Evolutionary conservation across 1,140 invertebrate species (phyloP), one percentile per base, ranked within the genome.

Genomic region (Ostrea edulis): DNA sequence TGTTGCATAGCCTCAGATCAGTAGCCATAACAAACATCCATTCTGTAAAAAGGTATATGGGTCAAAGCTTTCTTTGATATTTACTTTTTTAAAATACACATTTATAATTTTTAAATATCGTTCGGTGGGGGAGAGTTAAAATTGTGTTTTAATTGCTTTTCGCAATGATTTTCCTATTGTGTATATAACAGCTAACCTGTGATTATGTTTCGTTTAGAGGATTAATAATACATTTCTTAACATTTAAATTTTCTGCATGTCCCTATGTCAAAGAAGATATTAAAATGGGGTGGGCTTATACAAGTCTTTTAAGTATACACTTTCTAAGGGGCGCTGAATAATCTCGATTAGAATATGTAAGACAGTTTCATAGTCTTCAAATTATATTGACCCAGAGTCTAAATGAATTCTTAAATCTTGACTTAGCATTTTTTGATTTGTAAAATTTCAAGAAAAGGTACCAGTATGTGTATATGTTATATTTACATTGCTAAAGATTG

Each of bases 121-220:
- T 62, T 62, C 55, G 20, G n/a, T 62, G n/a, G 20, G 14, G 17
- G 55, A 20, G 55, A 62, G n/a, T 62, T n/a, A n/a, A n/a, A n/a
- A n/a, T n/a, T 62, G n/a, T 62, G n/a, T 17, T 62, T 62, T n/a
- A 62, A 62, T 62, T 62, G 55, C 55, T 62, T 62, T 62, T n/a
- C n/a, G 55, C 55, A 20, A 62, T n/a, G 55, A 62, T 62, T 62
- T 62, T 62, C 55, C n/a, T 62, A 17, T 62, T 62, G 55, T 62
- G 55, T 62, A 62, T 62, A 20, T 20, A 62, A 62, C 55, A 62
- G 55, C 55, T 62, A 62, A 62, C 55, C 55, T 62, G 55, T 17
- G 55, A 62, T 62, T 62, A 62, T 20, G n/a, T 62, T 58, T 62
- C n/a, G 5, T 62, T 62, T 62, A 62, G 17, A 62, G 17, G 55